phyloP scores from a whole-genome alignment of 2,113 vertebrate species.

The Maccullochella peelii region DNA sequence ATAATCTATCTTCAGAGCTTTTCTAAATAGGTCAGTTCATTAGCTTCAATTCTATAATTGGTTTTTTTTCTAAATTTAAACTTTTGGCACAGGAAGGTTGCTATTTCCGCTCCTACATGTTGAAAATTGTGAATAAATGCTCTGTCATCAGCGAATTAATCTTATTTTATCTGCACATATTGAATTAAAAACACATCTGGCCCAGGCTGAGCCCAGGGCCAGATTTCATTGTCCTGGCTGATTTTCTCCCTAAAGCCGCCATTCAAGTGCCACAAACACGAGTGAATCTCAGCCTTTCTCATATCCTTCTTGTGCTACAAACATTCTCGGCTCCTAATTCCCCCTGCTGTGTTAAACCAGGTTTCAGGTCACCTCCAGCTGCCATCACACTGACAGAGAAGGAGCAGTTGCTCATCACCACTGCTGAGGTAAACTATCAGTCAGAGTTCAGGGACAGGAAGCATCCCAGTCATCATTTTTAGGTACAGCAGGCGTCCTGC shows the following conservation, averaged over 20 bases:
- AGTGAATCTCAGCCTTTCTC: neutral
- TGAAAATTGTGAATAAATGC: conserved; percentile 1
- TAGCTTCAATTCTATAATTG: neutral
- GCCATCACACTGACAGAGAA: conserved; percentile 73
- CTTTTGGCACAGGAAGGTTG: neutral
- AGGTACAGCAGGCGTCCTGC: conserved; percentile 23
- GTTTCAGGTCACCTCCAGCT: conserved; percentile 54
- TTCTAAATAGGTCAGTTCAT: conserved; percentile 9
- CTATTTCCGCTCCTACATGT: conserved; percentile 3
- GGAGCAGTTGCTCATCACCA: conserved; percentile 56
- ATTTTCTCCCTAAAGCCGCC: neutral
- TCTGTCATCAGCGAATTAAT: neutral
- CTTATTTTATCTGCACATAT: neutral
- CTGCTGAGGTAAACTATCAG: conserved; percentile 70
- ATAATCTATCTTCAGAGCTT: neutral
- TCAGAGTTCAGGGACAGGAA: conserved; percentile 14
- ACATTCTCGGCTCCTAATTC: neutral
- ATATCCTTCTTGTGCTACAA: neutral
- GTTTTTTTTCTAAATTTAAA: conserved; percentile 1
- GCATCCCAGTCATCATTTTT: conserved; percentile 44
- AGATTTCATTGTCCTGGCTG: neutral
- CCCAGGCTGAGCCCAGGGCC: neutral
- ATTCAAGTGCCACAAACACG: neutral
- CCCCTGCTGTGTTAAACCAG: conserved; percentile 50
- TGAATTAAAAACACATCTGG: neutral